Base-by-base conservation (phyloP, 1,140 invertebrate genomes). In the Cyclina sinensis region DNA sequence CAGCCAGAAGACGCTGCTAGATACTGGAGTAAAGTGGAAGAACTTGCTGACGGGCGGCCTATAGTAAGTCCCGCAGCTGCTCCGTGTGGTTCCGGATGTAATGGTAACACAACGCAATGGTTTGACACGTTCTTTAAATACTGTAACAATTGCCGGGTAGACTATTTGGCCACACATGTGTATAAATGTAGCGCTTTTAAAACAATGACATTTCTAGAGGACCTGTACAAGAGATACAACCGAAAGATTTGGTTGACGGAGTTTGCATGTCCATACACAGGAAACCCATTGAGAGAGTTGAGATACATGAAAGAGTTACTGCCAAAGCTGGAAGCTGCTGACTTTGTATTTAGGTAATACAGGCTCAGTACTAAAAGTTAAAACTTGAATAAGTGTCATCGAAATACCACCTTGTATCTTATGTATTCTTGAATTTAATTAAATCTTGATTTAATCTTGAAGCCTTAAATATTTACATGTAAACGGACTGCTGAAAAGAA, bases 11-110 rank as follows among this genome's bases (percentile, higher is more conserved):
- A 86, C 9, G 90, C 88, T 9, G 90, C 90, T 14, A 5, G 24
- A 5, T 51, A 82, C 32, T 91, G 90, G 91, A 54, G 35, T 0
- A 48, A 90, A 65, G 35, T 92, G 35, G 86, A 91, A 68, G 46
- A 37, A 1, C 59, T 85, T 30, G 54, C 74, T 48, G 16, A 74
- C 7, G 88, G 90, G 2, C 89, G 86, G 37, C 32, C 82, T 3
- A 62, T 92, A 30, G 68, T 84, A 1, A 84, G 82, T 46, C 82
- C 82, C 30, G 82, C 82, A 14, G 82, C 82, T 14, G 62, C 82
- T 27, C 68, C 82, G 12, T 84, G 82, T 54, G 74, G 48, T 18
- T 43, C 37, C 5, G n/a, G 24, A 11, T 74, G 70, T 14, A 70
- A 35, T n/a, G 70, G 39, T 12, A n/a, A 74, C 39, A 39, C 70